Base-by-base conservation (phyloP, 2,797 vertebrate genomes). In the Mormyrus hasselquistii region DNA sequence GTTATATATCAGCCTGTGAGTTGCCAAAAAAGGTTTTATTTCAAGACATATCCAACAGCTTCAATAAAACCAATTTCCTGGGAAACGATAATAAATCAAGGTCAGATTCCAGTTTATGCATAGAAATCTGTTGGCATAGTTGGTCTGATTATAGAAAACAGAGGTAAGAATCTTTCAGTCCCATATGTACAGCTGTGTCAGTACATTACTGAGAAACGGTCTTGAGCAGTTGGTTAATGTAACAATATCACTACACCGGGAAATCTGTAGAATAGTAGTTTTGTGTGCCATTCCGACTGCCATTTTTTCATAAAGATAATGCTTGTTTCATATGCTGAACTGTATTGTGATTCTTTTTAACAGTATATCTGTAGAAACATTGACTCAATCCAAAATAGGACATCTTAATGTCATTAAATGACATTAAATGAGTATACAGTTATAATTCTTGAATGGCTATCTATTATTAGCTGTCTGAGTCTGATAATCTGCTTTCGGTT, bases 21-120 rank as follows among this genome's bases (percentile, higher is more conserved):
- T 22, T 86, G 88, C 79, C 79, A 86, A 86, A 85, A 22, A 89
- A 73, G 83, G 57, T 65, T 89, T 34, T 65, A 44, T 89, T 41
- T 44, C 79, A 53, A 29, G 52, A 57, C 8, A 41, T 38, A 69
- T 73, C 10, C 57, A 34, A n/a, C n/a, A 29, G 44, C 53, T 49
- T 38, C 29, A 34, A 47, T 89, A 84, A 50, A 41, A 34, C 82
- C 53, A 59, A 57, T 44, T 89, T 55, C 55, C 76, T 38, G 86
- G 57, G 41, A 84, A 84, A 29, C 50, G 4, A 59, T 65, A 12
- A 44, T 73, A 25, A 6, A 52, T 52, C 22, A 86, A 44, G 10
- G 4, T 41, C 12, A n/a, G 29, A 59, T 59, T 5, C 4, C 50
- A 57, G n/a, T 22, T 50, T 8, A 88, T 59, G 25, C 53, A 29